phyloP scores from a whole-genome alignment of 2,797 vertebrate genomes.

The Adrianichthys oophorus region DNA sequence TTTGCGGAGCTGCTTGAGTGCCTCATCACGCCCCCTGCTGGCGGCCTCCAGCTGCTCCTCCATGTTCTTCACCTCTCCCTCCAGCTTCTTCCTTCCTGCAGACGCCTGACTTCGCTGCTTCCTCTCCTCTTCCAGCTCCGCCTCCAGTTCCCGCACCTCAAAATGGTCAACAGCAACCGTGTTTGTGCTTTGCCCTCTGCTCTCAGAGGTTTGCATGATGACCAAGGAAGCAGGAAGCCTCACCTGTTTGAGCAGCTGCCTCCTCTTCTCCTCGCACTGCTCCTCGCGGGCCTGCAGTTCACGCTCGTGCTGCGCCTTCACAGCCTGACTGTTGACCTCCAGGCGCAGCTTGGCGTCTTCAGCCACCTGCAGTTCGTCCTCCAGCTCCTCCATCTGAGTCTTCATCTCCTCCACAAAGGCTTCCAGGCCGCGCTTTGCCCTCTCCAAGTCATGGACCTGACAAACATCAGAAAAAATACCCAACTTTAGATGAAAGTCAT shows the following conservation, averaged over 20 bases:
- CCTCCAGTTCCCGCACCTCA: conserved; percentile 92
- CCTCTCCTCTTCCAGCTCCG: conserved; percentile 92
- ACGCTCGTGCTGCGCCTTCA: conserved; percentile 90
- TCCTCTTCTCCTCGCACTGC: conserved; percentile 91
- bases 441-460: conserved; percentile 95
- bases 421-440: conserved; percentile 90
- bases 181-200: too few species aligned
- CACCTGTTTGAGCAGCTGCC: conserved; percentile 91
- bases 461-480: not conserved
- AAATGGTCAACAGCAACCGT: too few species aligned
- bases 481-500: too few species aligned
- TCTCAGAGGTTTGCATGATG: too few species aligned
- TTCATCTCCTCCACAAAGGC: conserved; percentile 94
- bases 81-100: conserved; percentile 91
- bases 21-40: conserved; percentile 88
- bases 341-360: conserved; percentile 94
- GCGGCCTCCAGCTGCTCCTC: conserved; percentile 90
- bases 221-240: not conserved
- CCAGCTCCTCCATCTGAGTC: conserved; percentile 92
- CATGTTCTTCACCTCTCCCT: conserved; percentile 90
- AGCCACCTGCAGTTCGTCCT: conserved; percentile 94
- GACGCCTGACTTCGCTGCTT: conserved; percentile 86
- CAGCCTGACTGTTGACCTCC: conserved; percentile 94
- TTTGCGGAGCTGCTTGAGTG: conserved; percentile 92
- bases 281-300: conserved; percentile 90